Base-by-base conservation (phyloP, 2,113 vertebrate species). In the Anhinga rufa region DNA sequence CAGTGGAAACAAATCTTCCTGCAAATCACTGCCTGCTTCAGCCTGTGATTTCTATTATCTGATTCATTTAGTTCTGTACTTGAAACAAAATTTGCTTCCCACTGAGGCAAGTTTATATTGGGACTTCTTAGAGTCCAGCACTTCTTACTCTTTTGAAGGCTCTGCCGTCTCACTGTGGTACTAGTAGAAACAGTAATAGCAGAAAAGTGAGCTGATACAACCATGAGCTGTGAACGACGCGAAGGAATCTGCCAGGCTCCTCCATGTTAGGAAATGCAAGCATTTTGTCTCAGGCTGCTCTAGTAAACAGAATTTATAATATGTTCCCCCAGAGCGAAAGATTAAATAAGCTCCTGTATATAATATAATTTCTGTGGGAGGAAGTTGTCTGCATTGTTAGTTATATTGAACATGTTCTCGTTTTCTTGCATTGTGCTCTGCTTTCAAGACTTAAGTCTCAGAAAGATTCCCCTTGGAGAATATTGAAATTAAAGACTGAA, bases 231-330 rank as follows among this genome's bases (percentile, higher is more conserved):
- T 84, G 78, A 97, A 62, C 38, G 92, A 64, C 7, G 2, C 0
- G 4, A 80, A 54, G 81, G 86, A 69, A 93, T 90, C 86, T 87
- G 85, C 48, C 95, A 85, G 89, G 78, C 48, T 95, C 49, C 81
- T 89, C 46, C 57, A 72, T 40, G 89, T 92, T 88, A 19, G 90
- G 79, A 97, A 95, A 81, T 21, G 46, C 38, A 61, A 94, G 85
- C 4, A 14, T 82, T 94, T 97, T 95, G 90, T 97, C 94, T 72
- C 75, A 68, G 58, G 92, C 68, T 93, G 29, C 58, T 96, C 54
- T 78, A 94, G 72, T 91, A 97, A 97, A 95, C 92, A 95, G 52
- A 84, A 96, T 94, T 78, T 93, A 58, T 90, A 89, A 93, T 90
- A 46, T 9, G 42, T 69, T 87, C 48, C 66, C 78, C 89, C 34